A percentile compares a stretch with the other conserved stretches of the same genome.
These are phyloP conservation scores for Amyelois transitella DNA, from an alignment of 1,140 invertebrate genomes.

Conservation along the genomic window DNA sequence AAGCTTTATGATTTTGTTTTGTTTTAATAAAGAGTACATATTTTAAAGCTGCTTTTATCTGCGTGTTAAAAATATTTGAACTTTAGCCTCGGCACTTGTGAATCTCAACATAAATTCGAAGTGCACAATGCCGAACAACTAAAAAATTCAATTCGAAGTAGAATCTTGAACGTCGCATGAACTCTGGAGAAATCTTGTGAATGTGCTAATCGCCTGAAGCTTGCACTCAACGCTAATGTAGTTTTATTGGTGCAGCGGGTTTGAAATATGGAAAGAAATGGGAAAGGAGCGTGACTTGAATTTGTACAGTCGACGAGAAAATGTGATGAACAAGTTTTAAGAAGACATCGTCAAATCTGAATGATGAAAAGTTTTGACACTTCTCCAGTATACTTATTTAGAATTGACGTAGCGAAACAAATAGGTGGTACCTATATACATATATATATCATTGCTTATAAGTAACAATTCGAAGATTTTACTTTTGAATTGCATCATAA, in stretches of 20 bases:
- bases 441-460: too few relatives aligned
- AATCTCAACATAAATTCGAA: neutral
- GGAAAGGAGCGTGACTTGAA: constrained; percentile 39
- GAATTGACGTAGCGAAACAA: too few relatives aligned
- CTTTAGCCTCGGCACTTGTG: too few relatives aligned
- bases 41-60: too few relatives aligned
- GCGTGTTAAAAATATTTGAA: too few relatives aligned
- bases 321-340: too few relatives aligned
- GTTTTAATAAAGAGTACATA: too few relatives aligned
- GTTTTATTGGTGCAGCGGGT: constrained; percentile 51
- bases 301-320: constrained; percentile 7
- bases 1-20: too few relatives aligned
- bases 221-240: constrained; percentile 11
- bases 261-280: constrained; percentile 55
- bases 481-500: too few relatives aligned
- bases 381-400: too few relatives aligned
- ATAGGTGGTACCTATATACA: too few relatives aligned
- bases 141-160: neutral
- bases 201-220: neutral
- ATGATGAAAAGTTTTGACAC: neutral
- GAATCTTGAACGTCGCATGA: neutral
- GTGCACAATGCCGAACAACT: neutral
- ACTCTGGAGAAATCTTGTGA: neutral
- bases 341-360: neutral
- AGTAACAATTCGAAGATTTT: too few relatives aligned